Percentiles rank a stretch among this genome's conserved stretches.
phyloP scores from a whole-genome alignment of 1,140 invertebrate genomes.

The Pomacea maculata region DNA sequence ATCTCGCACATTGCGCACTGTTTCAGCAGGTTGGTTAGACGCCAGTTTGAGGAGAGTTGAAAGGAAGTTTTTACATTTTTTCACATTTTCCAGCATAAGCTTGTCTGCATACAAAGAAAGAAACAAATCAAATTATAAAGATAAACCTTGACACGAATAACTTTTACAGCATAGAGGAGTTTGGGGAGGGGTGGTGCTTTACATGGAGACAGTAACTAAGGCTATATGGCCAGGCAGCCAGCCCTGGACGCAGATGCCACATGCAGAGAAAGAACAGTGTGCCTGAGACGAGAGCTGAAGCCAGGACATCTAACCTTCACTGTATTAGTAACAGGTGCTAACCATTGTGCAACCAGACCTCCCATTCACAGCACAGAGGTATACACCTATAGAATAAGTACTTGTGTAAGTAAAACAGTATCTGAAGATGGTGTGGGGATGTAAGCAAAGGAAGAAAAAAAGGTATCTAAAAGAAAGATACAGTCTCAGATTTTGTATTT shows the following conservation, averaged over 20 bases:
- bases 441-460: background rate
- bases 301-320: too few relatives aligned
- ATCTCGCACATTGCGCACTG: conserved; percentile 91
- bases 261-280: too few relatives aligned
- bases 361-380: too few relatives aligned
- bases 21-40: conserved; percentile 90
- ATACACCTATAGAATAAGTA: too few relatives aligned
- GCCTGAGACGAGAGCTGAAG: too few relatives aligned
- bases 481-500: background rate
- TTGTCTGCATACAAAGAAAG: conserved; percentile 26
- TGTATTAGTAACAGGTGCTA: too few relatives aligned
- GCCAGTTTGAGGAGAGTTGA: conserved; percentile 95
- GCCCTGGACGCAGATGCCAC: too few relatives aligned
- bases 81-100: conserved; percentile 67
- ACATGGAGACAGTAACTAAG: too few relatives aligned
- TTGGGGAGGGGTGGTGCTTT: too few relatives aligned
- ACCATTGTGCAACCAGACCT: too few relatives aligned
- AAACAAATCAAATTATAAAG: background rate
- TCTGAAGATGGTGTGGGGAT: background rate
- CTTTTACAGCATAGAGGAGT: background rate
- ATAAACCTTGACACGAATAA: background rate
- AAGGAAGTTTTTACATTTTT: conserved; percentile 98
- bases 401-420: too few relatives aligned
- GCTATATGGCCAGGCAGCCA: too few relatives aligned
- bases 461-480: background rate